Conservation (phyloP, 2,797 vertebrate genomes). For the Poeciliopsis presidionis region DNA sequence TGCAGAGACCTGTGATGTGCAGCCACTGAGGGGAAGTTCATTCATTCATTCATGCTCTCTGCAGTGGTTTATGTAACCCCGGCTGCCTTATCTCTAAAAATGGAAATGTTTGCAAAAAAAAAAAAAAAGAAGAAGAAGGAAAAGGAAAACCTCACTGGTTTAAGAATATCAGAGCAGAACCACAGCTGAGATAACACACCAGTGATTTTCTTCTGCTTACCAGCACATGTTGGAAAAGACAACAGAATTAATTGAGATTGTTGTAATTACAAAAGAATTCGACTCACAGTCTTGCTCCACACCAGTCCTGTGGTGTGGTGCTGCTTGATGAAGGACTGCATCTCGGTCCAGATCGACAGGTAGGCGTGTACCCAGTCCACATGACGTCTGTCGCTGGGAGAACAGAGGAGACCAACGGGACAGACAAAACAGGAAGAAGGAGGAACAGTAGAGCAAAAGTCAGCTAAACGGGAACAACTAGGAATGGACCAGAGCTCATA, state of each 20-base stretch:
- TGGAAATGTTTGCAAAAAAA: slow-evolving; percentile 57
- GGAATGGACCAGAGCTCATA: not conserved
- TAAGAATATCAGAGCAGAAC: slow-evolving; percentile 57
- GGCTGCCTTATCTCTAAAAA: slow-evolving; percentile 67
- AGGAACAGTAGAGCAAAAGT: not conserved
- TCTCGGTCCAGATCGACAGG: slow-evolving; percentile 92
- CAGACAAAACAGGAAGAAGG: not conserved
- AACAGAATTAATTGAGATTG: not conserved
- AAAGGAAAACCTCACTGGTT: slow-evolving; percentile 28
- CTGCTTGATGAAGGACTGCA: slow-evolving; percentile 94
- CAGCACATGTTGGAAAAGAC: not conserved
- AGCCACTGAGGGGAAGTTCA: slow-evolving; percentile 47
- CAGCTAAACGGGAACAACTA: not conserved
- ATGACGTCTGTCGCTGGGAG: slow-evolving; percentile 88
- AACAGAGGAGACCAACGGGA: not conserved
- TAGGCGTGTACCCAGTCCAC: slow-evolving; percentile 97
- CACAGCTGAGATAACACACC: slow-evolving; percentile 45
- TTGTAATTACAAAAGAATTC: not conserved
- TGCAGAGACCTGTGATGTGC: slow-evolving; percentile 16
- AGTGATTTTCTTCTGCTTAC: slow-evolving; percentile 11
- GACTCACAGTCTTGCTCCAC: slow-evolving; percentile 94
- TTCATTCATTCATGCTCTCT: slow-evolving; percentile 70
- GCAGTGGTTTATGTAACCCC: slow-evolving; percentile 60
- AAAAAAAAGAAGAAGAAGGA: not conserved
- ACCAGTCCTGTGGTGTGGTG: slow-evolving; percentile 91